These are phyloP conservation scores for Drosophila kanekoi DNA, from an alignment of 2,888 invertebrate species.

Conservation along the genomic window DNA sequence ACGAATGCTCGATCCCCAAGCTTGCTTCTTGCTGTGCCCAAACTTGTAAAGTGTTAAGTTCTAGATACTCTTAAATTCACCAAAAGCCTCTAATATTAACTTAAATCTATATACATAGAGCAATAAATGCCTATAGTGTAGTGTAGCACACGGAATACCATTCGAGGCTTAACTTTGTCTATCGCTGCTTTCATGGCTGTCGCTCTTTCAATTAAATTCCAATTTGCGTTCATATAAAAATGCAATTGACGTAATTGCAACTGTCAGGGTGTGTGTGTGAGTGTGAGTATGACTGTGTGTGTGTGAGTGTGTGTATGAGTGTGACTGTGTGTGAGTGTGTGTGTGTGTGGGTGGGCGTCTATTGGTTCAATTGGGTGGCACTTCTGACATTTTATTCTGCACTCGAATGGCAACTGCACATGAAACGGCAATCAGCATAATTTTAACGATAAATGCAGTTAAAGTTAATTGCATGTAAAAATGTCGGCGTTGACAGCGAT, in stretches of 20 bases:
- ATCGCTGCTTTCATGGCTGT: slow-evolving; percentile 36
- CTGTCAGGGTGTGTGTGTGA: slow-evolving; percentile 7
- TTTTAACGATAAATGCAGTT: slow-evolving; percentile 57
- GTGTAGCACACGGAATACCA: neutral
- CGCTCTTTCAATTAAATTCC: slow-evolving; percentile 72
- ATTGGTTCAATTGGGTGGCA: slow-evolving; percentile 20
- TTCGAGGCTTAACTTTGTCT: slow-evolving; percentile 26
- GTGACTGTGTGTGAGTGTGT: slow-evolving; percentile 7
- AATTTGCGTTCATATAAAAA: slow-evolving; percentile 70
- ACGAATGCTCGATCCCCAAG: too few species aligned
- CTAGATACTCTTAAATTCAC: neutral
- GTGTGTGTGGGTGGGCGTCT: slow-evolving; percentile 3
- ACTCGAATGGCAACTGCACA: slow-evolving; percentile 52
- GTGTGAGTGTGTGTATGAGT: neutral
- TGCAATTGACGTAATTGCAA: slow-evolving; percentile 52
- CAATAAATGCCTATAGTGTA: slow-evolving; percentile 2
- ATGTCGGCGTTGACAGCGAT: slow-evolving; percentile 31
- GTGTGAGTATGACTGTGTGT: slow-evolving; percentile 1
- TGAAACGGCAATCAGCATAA: slow-evolving; percentile 59
- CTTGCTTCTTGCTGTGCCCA: too few species aligned
- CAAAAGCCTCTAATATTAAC: neutral
- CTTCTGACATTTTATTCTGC: slow-evolving; percentile 34
- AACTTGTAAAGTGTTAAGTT: too few species aligned
- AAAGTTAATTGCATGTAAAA: slow-evolving; percentile 67
- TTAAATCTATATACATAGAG: neutral